These are phyloP conservation scores for Sebastes reedi DNA, from an alignment of 2,797 vertebrate species.

Conservation along the genomic window DNA sequence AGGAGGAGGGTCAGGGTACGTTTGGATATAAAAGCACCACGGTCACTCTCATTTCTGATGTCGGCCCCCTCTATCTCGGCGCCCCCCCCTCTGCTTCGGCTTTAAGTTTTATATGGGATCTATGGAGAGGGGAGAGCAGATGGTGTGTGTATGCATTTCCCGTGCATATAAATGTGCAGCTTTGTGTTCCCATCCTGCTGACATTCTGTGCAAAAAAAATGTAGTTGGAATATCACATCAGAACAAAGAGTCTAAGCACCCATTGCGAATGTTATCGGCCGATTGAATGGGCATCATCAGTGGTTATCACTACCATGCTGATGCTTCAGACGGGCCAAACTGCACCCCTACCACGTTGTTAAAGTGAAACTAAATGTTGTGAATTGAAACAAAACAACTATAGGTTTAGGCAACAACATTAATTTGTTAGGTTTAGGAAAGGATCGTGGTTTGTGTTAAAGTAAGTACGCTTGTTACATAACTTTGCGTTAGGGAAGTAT, in stretches of 20 bases:
- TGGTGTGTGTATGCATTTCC: neutral
- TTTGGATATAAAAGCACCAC: constrained; percentile 50
- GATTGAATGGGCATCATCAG: neutral
- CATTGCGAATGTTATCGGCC: neutral
- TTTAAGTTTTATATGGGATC: constrained; percentile 41
- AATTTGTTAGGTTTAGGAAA: too few relatives aligned
- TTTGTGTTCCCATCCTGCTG: neutral
- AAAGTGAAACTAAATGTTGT: neutral
- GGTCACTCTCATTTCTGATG: constrained; percentile 67
- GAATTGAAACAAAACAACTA: neutral
- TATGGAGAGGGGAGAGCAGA: constrained; percentile 24
- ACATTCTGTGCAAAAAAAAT: neutral
- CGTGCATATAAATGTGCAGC: neutral
- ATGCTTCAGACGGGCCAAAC: neutral
- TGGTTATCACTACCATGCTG: neutral
- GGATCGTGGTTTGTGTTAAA: too few relatives aligned
- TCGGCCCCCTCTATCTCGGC: constrained; percentile 23
- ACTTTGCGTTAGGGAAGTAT: fast-evolving
- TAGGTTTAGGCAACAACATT: neutral
- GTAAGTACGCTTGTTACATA: too few relatives aligned
- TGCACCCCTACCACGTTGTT: neutral
- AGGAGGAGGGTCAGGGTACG: constrained; percentile 41
- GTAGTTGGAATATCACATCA: neutral
- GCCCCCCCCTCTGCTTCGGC: constrained; percentile 22
- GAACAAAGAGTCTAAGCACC: neutral